Evolutionary conservation across 2,797 vertebrate species (phyloP), one percentile per base, ranked within the genome.

Genomic region (Phaenicophaeus curvirostris): DNA sequence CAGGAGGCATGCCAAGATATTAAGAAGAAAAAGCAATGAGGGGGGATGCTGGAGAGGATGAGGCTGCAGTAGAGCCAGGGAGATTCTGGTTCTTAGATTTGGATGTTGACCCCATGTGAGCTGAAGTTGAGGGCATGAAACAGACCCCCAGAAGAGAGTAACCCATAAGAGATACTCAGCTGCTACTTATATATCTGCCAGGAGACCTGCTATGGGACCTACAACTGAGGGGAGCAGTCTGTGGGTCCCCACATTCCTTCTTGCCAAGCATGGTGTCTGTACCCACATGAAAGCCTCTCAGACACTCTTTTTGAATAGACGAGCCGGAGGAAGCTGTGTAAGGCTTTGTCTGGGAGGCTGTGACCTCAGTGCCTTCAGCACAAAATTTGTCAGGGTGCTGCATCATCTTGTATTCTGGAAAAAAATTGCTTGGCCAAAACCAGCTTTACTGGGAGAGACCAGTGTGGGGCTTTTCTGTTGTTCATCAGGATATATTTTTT

Each of bases 111-210:
- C 37, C 59, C 15, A 8, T 9, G 23, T 2, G 8, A 41, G 46
- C 58, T 37, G 33, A 84, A 78, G 50, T 37, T 50, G 59, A 68
- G 30, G 42, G 31, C 2, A 14, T 7, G 21, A 28, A 15, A 14
- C 42, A 61, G 21, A 65, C 7, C 44, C 15, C 4, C 15, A 33
- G 13, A 33, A 3, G 0, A 0, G 2, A 23, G 5, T 12, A 58
- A 13, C 27, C 37, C 28, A 8, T 17, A 21, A 25, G 19, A 61
- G 39, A 7, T 11, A 54, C 28, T 67, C 0, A 0, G 37, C 14
- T 50, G 21, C 28, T 55, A 11, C 6, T 46, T 77, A 50, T 54
- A 25, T 35, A 25, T 20, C 27, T 66, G 11, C 13, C 28, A 67
- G 62, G 39, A 85, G 42, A 73, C 4, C 14, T 74, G 11, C 41